Evolutionary conservation across 2,113 vertebrate genomes (phyloP).

Genomic region (Ameiurus melas): DNA sequence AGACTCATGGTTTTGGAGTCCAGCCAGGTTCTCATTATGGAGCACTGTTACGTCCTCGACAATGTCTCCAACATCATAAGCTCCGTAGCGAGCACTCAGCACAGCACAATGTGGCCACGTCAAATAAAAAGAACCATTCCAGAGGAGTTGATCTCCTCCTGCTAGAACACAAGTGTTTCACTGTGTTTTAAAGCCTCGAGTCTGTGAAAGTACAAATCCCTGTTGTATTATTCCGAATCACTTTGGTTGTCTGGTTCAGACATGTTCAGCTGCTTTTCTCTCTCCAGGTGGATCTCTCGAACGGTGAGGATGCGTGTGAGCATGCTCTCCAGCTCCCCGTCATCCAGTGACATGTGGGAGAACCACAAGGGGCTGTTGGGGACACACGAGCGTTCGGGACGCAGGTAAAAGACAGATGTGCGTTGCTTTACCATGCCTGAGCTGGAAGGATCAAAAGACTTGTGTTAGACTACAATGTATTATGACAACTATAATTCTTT

Average conservation of each 20-base stretch:
- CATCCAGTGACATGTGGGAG: slow-evolving; percentile 86
- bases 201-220: neutral
- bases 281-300: slow-evolving; percentile 86
- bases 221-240: slow-evolving; percentile 30
- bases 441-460: slow-evolving; percentile 62
- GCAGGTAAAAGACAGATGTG: slow-evolving; percentile 92
- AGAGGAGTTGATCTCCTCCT: neutral
- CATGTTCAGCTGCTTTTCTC: slow-evolving; percentile 56
- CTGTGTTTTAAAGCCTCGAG: neutral
- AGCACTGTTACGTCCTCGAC: neutral
- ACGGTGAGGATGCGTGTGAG: slow-evolving; percentile 90
- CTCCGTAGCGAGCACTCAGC: neutral
- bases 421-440: slow-evolving; percentile 94
- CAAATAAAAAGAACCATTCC: neutral
- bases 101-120: neutral
- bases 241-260: slow-evolving; percentile 3
- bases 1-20: neutral
- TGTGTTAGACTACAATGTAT: neutral
- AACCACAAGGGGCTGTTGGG: slow-evolving; percentile 98
- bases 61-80: neutral
- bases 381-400: slow-evolving; percentile 92
- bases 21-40: neutral
- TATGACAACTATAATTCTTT: neutral
- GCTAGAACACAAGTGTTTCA: neutral
- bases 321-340: slow-evolving; percentile 91